Evolutionary conservation across 2,113 vertebrate genomes (phyloP).

Genomic region (Phylloscopus trochiloides): DNA sequence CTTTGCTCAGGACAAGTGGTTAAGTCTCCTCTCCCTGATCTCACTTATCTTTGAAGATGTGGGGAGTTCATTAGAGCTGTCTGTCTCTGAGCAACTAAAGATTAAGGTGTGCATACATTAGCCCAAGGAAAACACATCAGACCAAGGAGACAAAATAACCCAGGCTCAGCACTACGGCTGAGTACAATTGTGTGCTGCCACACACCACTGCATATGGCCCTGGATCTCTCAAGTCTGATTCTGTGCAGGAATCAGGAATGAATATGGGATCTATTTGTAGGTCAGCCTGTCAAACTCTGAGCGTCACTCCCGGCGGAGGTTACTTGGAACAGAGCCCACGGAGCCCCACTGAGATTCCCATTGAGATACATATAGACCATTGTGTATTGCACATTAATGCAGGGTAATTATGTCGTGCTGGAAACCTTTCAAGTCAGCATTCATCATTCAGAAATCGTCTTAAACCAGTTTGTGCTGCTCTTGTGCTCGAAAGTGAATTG

Average conservation of each 20-base stretch:
- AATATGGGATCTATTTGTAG: constrained; percentile 35
- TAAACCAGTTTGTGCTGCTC: constrained; percentile 46
- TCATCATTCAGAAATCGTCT: constrained; percentile 60
- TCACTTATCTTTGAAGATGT: background rate
- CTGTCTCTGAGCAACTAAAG: background rate
- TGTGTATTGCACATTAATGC: constrained; percentile 48
- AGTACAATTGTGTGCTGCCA: background rate
- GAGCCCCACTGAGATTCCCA: constrained; percentile 44
- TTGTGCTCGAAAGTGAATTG: constrained; percentile 50
- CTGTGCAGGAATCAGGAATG: background rate
- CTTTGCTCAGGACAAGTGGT: background rate
- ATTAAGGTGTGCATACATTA: background rate
- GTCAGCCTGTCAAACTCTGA: constrained; percentile 15
- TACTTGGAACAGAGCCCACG: background rate
- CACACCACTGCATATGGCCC: background rate
- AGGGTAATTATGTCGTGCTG: constrained; percentile 39
- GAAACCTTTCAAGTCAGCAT: constrained; percentile 59
- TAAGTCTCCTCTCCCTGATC: background rate
- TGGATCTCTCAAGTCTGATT: background rate
- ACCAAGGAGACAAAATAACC: background rate
- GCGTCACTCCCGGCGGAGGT: background rate
- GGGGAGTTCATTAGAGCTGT: background rate
- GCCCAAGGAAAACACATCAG: background rate
- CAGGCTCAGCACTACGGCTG: background rate
- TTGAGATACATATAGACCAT: constrained; percentile 55